Evolutionary conservation across 2,888 invertebrate species (phyloP).

Genomic region (Melikaiella ostensackeni): DNA sequence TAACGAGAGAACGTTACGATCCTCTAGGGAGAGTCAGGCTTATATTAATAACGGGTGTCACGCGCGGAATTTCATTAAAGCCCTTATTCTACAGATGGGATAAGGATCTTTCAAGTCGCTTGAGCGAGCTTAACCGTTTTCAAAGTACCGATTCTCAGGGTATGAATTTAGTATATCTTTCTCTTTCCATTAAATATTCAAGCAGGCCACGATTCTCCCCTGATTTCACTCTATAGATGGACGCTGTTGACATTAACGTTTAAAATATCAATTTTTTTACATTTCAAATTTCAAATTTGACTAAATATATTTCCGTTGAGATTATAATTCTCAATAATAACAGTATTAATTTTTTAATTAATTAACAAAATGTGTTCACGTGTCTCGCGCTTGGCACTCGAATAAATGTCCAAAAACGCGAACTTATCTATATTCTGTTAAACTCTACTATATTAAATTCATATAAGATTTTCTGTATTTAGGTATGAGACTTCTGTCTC

Average conservation of each 20-base stretch:
- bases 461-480: too few relatives aligned
- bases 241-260: neutral
- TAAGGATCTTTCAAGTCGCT: slow-evolving; percentile 15
- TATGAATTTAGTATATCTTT: slow-evolving; percentile 29
- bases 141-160: slow-evolving; percentile 10
- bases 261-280: neutral
- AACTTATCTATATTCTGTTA: too few relatives aligned
- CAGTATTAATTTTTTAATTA: too few relatives aligned
- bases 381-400: too few relatives aligned
- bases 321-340: too few relatives aligned
- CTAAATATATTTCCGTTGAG: too few relatives aligned
- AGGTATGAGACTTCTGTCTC: too few relatives aligned
- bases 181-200: slow-evolving; percentile 21
- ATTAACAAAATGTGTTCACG: too few relatives aligned
- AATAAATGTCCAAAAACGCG: too few relatives aligned
- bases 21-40: slow-evolving; percentile 53
- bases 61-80: slow-evolving; percentile 64
- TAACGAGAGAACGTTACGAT: slow-evolving; percentile 20
- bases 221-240: neutral
- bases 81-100: slow-evolving; percentile 43
- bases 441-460: too few relatives aligned
- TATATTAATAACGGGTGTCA: slow-evolving; percentile 61
- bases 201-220: neutral
- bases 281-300: too few relatives aligned
- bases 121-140: slow-evolving; percentile 18